These are phyloP conservation scores for Odontophorus gujanensis DNA, from an alignment of 2,113 vertebrate genomes.

Conservation along the genomic window DNA sequence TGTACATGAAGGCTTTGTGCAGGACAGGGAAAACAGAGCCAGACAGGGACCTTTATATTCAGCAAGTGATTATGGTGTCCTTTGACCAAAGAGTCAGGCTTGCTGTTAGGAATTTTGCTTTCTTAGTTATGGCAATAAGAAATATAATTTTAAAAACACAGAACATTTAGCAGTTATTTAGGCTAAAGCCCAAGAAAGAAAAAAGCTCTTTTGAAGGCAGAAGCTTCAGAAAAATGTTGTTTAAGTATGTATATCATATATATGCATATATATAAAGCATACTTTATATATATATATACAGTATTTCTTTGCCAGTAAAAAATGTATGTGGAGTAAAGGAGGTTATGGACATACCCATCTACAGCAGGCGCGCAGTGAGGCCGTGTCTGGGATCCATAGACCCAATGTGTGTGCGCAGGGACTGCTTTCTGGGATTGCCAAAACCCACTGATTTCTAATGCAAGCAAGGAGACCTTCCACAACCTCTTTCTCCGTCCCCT, in stretches of 20 bases:
- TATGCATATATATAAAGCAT: neutral
- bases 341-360: neutral
- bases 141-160: neutral
- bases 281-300: neutral
- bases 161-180: neutral
- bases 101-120: neutral
- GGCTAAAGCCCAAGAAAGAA: neutral
- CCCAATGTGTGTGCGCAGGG: accelerated
- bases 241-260: neutral
- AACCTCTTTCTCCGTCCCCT: neutral
- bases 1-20: neutral
- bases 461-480: neutral
- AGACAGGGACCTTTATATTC: neutral
- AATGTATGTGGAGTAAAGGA: neutral
- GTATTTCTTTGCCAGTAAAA: neutral
- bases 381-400: neutral
- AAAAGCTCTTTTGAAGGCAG: neutral
- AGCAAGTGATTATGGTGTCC: neutral
- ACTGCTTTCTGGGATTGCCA: neutral
- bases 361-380: neutral
- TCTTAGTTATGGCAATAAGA: neutral
- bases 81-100: neutral
- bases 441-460: neutral
- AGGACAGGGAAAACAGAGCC: neutral
- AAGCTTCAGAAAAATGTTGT: neutral